Evolutionary conservation across 2,113 vertebrate species (phyloP).

Genomic region (Montifringilla adamsi): DNA sequence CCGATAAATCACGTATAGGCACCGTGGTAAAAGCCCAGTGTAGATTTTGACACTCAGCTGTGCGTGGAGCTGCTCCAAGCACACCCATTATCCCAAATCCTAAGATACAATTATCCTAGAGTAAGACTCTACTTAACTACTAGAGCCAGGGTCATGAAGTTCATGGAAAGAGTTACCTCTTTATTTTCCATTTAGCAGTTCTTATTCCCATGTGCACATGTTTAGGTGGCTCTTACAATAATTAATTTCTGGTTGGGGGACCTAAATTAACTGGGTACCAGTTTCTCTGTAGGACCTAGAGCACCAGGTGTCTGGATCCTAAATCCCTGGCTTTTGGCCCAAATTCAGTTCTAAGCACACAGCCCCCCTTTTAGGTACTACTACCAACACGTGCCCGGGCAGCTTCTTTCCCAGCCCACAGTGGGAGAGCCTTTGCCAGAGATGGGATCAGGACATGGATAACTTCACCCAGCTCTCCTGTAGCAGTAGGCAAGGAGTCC

Average conservation of each 20-base stretch:
- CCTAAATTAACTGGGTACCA: not conserved
- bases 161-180: not conserved
- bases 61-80: not conserved
- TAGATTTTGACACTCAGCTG: not conserved
- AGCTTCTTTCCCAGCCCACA: not conserved
- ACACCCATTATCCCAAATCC: not conserved
- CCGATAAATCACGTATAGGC: accelerated
- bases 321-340: not conserved
- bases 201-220: not conserved
- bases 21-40: not conserved
- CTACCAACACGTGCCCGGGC: not conserved
- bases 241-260: not conserved
- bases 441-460: not conserved
- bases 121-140: not conserved
- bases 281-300: not conserved
- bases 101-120: not conserved
- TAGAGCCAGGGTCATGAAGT: not conserved
- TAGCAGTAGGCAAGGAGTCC: not conserved
- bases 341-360: not conserved
- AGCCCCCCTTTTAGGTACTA: accelerated
- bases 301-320: not conserved
- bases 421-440: not conserved
- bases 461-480: not conserved
- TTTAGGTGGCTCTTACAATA: not conserved
- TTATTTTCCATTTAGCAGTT: not conserved